Evolutionary conservation across 2,113 vertebrate genomes (phyloP).

Genomic region (Hemicordylus capensis): DNA sequence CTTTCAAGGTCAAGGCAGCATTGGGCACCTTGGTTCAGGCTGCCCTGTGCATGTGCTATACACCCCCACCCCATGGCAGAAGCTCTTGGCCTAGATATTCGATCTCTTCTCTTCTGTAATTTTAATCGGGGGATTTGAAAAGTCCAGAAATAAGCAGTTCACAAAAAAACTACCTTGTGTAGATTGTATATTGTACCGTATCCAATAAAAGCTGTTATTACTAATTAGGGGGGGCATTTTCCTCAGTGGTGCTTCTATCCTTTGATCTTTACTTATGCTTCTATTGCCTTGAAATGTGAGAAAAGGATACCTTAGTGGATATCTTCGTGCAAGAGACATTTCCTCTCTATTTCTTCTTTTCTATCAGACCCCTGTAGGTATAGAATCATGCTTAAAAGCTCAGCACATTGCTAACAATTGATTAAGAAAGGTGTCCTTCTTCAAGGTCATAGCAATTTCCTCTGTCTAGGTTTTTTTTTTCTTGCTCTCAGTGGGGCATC

Average conservation of each 20-base stretch:
- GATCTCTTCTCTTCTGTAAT: background rate
- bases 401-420: background rate
- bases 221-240: accelerated
- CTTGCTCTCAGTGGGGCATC: background rate
- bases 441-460: background rate
- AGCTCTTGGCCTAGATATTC: too few species aligned
- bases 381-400: background rate
- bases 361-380: background rate
- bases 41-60: too few species aligned
- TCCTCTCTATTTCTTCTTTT: background rate
- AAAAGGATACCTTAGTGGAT: too few species aligned
- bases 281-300: accelerated
- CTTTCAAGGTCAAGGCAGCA: too few species aligned
- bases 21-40: too few species aligned
- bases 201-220: background rate
- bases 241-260: background rate
- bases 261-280: background rate
- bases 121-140: background rate
- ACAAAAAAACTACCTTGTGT: background rate
- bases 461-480: background rate
- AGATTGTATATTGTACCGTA: background rate
- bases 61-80: too few species aligned
- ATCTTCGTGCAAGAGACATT: background rate
- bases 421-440: background rate
- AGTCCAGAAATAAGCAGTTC: background rate